Conservation (phyloP, 2,888 invertebrate genomes). For the Xestia rhomboidea region DNA sequence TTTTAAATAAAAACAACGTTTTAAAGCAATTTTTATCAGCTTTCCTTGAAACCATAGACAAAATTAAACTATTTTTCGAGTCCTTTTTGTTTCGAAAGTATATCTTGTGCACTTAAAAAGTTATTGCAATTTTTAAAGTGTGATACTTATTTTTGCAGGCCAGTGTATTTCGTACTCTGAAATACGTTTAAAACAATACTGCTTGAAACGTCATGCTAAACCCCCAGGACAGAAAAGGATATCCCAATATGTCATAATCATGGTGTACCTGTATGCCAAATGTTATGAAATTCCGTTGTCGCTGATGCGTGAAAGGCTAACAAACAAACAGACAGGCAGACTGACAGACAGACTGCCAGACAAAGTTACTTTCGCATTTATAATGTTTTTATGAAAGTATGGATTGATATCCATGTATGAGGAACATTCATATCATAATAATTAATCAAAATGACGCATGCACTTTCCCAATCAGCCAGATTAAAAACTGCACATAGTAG, state of each 20-base stretch:
- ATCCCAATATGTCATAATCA: not conserved
- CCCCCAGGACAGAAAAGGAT: not conserved
- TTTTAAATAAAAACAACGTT: too few relatives aligned
- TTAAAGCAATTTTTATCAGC: too few relatives aligned
- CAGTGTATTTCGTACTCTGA: too few relatives aligned
- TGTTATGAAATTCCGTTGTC: not conserved
- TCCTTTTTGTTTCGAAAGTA: too few relatives aligned
- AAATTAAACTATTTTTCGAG: too few relatives aligned
- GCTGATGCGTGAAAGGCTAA: not conserved
- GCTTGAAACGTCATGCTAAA: not conserved
- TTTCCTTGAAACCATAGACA: too few relatives aligned
- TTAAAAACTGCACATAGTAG: constrained; percentile 23
- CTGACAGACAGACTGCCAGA: not conserved
- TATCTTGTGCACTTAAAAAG: too few relatives aligned
- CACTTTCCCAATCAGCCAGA: constrained; percentile 5
- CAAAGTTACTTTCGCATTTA: not conserved
- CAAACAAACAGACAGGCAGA: not conserved
- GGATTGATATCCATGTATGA: not conserved
- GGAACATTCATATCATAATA: not conserved
- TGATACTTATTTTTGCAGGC: too few relatives aligned
- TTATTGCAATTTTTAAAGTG: too few relatives aligned
- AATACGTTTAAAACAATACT: too few relatives aligned
- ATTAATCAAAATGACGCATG: constrained; percentile 16
- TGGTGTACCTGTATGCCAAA: not conserved
- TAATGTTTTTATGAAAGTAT: not conserved